phyloP scores from a whole-genome alignment of 1,140 invertebrate genomes.

The Diachasmimorpha longicaudata region DNA sequence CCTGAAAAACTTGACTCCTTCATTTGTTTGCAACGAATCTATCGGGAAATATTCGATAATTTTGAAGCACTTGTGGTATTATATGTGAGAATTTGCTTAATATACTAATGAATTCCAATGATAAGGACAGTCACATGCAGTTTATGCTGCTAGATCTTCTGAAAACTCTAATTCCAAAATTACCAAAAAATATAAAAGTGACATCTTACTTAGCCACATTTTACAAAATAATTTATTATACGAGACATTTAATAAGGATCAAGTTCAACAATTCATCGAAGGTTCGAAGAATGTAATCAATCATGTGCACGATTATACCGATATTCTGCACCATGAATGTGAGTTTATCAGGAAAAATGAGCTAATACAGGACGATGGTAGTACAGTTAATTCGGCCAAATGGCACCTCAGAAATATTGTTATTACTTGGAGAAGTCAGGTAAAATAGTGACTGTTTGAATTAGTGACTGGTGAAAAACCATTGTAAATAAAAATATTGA shows the following conservation, averaged over 20 bases:
- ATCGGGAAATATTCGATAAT: too few relatives aligned
- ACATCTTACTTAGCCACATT: not conserved
- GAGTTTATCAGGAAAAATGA: not conserved
- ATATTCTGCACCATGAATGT: not conserved
- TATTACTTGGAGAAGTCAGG: not conserved
- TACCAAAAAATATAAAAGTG: conserved; percentile 12
- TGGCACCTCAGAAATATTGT: not conserved
- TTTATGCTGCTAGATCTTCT: conserved; percentile 28
- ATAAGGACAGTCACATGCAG: conserved; percentile 14
- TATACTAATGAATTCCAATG: not conserved
- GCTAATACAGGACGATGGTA: not conserved
- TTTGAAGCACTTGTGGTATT: too few relatives aligned
- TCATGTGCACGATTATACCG: not conserved
- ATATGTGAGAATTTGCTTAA: not conserved
- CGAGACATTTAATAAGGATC: not conserved
- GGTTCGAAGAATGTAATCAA: not conserved
- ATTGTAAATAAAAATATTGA: not conserved
- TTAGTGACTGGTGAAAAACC: not conserved
- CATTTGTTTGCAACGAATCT: too few relatives aligned
- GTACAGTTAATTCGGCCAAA: not conserved
- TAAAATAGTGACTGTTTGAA: not conserved
- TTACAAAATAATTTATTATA: conserved; percentile 9
- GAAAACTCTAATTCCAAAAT: conserved; percentile 9
- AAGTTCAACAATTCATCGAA: not conserved
- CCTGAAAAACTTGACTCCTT: too few relatives aligned